phyloP scores from a whole-genome alignment of 2,113 vertebrate genomes.

The Seriola aureovittata region DNA sequence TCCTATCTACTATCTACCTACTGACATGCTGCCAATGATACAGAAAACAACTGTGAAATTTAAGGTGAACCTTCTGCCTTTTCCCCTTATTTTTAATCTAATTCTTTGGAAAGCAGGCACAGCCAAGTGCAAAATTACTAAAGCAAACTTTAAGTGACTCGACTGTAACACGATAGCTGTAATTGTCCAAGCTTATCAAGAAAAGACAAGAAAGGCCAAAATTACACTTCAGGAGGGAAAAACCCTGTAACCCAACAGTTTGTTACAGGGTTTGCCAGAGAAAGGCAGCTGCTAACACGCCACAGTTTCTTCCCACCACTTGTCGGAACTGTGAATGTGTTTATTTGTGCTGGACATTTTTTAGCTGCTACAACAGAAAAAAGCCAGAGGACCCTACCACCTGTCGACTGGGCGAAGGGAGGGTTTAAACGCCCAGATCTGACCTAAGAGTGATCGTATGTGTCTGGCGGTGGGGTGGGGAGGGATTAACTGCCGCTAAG shows the following conservation, averaged over 20 bases:
- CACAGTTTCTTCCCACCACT: slow-evolving; percentile 58
- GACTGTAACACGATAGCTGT: slow-evolving; percentile 59
- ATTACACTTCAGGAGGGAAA: slow-evolving; percentile 64
- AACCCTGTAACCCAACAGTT: slow-evolving; percentile 72
- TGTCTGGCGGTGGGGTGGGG: slow-evolving; percentile 33
- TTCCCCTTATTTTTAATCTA: slow-evolving; percentile 13
- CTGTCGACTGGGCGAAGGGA: slow-evolving; percentile 59
- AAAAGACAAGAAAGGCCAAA: slow-evolving; percentile 63
- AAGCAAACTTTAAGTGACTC: slow-evolving; percentile 48
- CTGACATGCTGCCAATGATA: slow-evolving; percentile 17
- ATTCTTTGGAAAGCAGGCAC: slow-evolving; percentile 47
- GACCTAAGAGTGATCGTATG: slow-evolving; percentile 60
- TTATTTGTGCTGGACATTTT: slow-evolving; percentile 58
- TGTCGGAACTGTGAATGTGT: slow-evolving; percentile 60
- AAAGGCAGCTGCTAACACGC: slow-evolving; percentile 72
- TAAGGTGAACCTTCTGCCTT: slow-evolving; percentile 13
- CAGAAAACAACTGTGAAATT: slow-evolving; percentile 12
- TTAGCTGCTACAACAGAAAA: slow-evolving; percentile 53
- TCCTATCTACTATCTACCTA: background rate
- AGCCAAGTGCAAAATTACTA: slow-evolving; percentile 38
- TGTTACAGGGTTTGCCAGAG: slow-evolving; percentile 48
- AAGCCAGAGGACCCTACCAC: slow-evolving; percentile 60
- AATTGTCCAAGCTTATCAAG: slow-evolving; percentile 67
- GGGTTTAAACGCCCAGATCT: slow-evolving; percentile 59
- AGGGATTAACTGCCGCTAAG: slow-evolving; percentile 71